Conservation (phyloP, 1,140 invertebrate species). For the Coptotermes formosanus region DNA sequence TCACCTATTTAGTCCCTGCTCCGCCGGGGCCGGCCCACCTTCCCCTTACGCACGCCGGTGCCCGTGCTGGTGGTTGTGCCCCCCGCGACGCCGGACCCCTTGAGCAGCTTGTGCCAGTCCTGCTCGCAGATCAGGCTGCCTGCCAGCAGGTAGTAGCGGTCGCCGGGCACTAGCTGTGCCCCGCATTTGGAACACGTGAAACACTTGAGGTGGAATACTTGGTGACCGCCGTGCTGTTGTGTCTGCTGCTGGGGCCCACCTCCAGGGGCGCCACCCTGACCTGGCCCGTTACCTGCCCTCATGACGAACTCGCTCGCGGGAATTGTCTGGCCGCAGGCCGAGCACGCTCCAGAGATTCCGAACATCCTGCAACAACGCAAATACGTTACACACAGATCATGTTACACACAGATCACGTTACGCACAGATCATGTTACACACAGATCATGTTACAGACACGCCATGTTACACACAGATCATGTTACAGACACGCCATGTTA, state of each 20-base stretch:
- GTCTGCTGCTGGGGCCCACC: slow-evolving; percentile 40
- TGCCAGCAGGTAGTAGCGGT: slow-evolving; percentile 84
- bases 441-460: too few species aligned
- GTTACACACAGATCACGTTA: too few species aligned
- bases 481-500: too few species aligned
- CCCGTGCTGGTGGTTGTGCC: slow-evolving; percentile 58
- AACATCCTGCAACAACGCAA: slow-evolving; percentile 73
- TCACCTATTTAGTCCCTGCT: slow-evolving; percentile 49
- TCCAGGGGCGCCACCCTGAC: slow-evolving; percentile 40
- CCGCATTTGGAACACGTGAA: slow-evolving; percentile 91
- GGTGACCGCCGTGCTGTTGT: slow-evolving; percentile 50
- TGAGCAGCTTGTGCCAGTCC: slow-evolving; percentile 89
- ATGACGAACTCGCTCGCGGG: slow-evolving; percentile 89
- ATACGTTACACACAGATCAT: background rate
- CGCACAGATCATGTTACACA: too few species aligned
- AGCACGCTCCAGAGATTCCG: slow-evolving; percentile 80
- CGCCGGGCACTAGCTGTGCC: slow-evolving; percentile 79
- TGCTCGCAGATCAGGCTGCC: slow-evolving; percentile 86
- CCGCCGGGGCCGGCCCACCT: slow-evolving; percentile 64
- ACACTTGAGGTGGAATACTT: slow-evolving; percentile 91
- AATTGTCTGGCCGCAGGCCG: slow-evolving; percentile 85
- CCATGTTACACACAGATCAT: too few species aligned
- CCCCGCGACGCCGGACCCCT: slow-evolving; percentile 54
- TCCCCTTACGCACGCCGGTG: slow-evolving; percentile 71
- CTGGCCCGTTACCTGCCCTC: slow-evolving; percentile 60